These are phyloP conservation scores for Natrix natrix DNA, from an alignment of 2,797 vertebrate genomes.

Conservation along the genomic window DNA sequence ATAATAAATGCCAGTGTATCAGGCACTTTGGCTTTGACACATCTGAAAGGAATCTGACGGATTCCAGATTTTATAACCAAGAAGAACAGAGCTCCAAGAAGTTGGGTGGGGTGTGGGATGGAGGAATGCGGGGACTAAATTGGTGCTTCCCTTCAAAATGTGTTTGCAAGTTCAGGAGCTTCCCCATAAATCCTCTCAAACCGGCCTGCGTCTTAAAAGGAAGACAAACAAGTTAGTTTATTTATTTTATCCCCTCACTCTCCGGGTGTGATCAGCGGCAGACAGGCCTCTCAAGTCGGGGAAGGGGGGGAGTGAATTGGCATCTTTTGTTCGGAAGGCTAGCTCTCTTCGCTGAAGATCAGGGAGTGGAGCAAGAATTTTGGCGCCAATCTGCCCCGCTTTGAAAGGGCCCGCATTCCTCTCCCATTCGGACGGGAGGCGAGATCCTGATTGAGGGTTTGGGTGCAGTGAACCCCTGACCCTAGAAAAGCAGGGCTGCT, in stretches of 20 bases:
- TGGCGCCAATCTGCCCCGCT: conserved; percentile 46
- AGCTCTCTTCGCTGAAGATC: background rate
- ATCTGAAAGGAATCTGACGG: background rate
- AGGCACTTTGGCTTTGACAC: background rate
- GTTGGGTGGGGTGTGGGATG: accelerated
- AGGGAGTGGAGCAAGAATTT: conserved; percentile 56
- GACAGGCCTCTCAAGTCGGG: background rate
- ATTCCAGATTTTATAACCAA: background rate
- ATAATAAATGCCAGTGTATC: background rate
- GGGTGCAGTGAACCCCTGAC: conserved; percentile 71
- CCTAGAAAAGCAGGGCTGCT: conserved; percentile 49
- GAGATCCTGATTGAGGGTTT: conserved; percentile 73
- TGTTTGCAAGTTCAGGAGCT: background rate
- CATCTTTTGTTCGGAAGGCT: conserved; percentile 23
- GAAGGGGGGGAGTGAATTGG: background rate
- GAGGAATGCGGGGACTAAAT: background rate
- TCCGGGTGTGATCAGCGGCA: background rate
- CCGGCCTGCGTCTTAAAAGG: background rate
- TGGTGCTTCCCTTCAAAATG: background rate
- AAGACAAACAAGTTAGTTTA: background rate
- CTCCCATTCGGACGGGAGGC: conserved; percentile 63
- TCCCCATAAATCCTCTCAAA: background rate
- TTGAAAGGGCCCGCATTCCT: conserved; percentile 56
- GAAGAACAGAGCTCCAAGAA: background rate
- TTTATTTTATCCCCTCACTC: background rate